Conservation (phyloP, 35 echinoderm and acorn worm species). For the Holothuria glaberrima region DNA sequence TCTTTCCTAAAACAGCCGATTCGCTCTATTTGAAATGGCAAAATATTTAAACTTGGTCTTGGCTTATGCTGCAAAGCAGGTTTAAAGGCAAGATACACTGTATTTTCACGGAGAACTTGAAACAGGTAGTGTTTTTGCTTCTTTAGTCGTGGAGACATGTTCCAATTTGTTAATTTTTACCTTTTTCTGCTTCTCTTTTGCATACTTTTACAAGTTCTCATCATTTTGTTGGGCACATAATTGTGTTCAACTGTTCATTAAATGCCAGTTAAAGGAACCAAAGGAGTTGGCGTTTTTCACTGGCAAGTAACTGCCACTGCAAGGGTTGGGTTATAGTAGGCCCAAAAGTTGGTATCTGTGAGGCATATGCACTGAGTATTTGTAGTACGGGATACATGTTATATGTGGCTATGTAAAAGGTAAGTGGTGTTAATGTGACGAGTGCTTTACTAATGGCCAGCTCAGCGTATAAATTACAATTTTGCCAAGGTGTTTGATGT, state of each 20-base stretch:
- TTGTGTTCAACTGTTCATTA: constrained; percentile 7
- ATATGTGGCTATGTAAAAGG: constrained; percentile 27
- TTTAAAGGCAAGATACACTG: constrained; percentile 4
- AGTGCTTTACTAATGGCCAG: constrained; percentile 18
- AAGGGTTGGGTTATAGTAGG: constrained; percentile 9
- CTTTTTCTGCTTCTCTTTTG: neutral
- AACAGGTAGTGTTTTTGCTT: constrained; percentile 25
- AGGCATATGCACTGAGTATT: neutral
- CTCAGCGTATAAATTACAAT: constrained; percentile 1
- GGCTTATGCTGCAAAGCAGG: constrained; percentile 13
- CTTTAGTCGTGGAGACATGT: neutral
- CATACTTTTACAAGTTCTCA: neutral
- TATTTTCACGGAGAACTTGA: constrained; percentile 17
- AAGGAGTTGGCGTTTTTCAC: constrained; percentile 11
- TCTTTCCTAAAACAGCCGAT: constrained; percentile 11
- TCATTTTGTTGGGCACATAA: neutral
- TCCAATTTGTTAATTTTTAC: constrained; percentile 15
- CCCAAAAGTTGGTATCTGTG: constrained; percentile 1
- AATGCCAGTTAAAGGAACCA: neutral
- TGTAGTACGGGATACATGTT: neutral
- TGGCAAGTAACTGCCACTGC: neutral
- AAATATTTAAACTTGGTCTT: constrained; percentile 3
- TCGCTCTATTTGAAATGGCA: constrained; percentile 9
- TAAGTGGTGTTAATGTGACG: constrained; percentile 11
- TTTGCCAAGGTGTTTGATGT: neutral